Evolutionary conservation across 1,140 invertebrate genomes (phyloP).

Genomic region (Megalopta genalis): DNA sequence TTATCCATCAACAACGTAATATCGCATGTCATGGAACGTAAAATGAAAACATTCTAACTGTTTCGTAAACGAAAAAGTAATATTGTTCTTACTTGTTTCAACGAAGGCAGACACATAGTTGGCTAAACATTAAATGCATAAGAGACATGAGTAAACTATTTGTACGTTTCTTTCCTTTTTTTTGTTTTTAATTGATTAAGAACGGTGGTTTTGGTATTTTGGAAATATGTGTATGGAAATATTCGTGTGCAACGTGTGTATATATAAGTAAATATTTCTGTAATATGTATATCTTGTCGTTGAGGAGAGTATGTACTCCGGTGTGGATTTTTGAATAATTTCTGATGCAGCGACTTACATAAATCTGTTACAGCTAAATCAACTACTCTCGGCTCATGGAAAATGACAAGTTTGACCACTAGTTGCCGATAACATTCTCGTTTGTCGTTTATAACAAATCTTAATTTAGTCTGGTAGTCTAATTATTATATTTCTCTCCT

Average conservation of each 20-base stretch:
- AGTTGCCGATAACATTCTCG: slow-evolving; percentile 69
- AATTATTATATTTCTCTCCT: not conserved
- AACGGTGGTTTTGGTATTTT: not conserved
- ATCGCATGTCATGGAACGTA: slow-evolving; percentile 36
- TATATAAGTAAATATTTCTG: not conserved
- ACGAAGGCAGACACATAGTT: slow-evolving; percentile 64
- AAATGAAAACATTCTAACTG: slow-evolving; percentile 33
- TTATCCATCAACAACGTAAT: slow-evolving; percentile 45
- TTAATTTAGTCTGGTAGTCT: slow-evolving; percentile 1
- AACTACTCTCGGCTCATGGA: slow-evolving; percentile 59
- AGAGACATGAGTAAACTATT: slow-evolving; percentile 47
- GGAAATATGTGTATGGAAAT: not conserved
- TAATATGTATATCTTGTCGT: slow-evolving; percentile 18
- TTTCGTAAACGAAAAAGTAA: slow-evolving; percentile 52
- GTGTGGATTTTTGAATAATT: not conserved
- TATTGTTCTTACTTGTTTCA: slow-evolving; percentile 64
- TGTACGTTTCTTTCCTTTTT: not conserved
- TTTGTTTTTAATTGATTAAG: not conserved
- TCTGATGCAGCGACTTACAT: not conserved
- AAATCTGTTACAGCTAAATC: slow-evolving; percentile 37
- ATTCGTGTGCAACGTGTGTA: not conserved
- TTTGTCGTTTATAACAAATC: slow-evolving; percentile 32
- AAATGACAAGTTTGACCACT: slow-evolving; percentile 78
- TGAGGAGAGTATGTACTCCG: not conserved
- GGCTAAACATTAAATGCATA: slow-evolving; percentile 66